Conservation (phyloP, 2,113 vertebrate species). For the Neomonachus schauinslandi region DNA sequence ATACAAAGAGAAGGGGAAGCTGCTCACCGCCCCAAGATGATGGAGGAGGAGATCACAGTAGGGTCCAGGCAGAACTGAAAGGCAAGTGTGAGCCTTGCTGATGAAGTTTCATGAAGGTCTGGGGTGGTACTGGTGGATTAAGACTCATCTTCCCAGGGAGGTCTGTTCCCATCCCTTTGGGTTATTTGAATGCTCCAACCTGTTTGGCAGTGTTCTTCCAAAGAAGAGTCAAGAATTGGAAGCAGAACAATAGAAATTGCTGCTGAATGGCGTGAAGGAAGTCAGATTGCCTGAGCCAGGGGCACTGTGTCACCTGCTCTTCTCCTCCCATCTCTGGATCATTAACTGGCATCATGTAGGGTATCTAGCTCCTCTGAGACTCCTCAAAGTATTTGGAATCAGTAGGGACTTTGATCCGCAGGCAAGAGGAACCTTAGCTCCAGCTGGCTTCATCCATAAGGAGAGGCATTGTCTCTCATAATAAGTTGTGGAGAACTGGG, state of each 20-base stretch:
- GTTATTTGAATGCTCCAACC: background rate
- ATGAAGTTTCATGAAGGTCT: background rate
- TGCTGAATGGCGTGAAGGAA: background rate
- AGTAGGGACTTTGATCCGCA: background rate
- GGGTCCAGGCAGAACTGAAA: background rate
- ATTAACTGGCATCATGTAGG: background rate
- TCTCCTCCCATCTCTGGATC: too few relatives aligned
- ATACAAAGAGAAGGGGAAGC: background rate
- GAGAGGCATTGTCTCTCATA: background rate
- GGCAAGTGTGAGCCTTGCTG: background rate
- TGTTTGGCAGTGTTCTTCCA: background rate
- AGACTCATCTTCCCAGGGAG: background rate
- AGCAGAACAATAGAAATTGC: background rate
- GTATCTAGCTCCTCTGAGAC: background rate
- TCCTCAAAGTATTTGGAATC: background rate
- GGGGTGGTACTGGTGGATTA: background rate
- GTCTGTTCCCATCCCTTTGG: background rate
- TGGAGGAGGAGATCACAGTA: accelerated
- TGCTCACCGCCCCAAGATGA: background rate
- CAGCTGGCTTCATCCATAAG: background rate
- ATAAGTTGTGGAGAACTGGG: background rate
- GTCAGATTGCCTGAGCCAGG: background rate
- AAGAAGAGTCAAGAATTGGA: background rate
- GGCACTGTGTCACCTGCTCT: background rate
- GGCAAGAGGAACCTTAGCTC: background rate